Evolutionary conservation across 53 echinoderm and acorn worm species (phyloP), one percentile per base, ranked within the genome.

Genomic region (Antedon mediterranea): DNA sequence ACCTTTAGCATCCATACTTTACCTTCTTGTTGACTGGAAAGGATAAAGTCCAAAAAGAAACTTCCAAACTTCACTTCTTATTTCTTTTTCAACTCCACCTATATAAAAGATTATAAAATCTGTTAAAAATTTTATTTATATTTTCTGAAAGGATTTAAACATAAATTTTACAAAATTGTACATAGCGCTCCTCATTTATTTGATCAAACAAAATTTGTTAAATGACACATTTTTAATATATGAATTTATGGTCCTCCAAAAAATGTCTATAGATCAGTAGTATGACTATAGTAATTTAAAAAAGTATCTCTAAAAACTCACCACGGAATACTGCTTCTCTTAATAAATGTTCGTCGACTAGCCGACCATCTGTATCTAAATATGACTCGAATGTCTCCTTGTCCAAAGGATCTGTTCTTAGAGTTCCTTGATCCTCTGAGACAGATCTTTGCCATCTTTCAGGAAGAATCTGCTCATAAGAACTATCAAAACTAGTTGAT

Each of bases 1-100:
- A n/a, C n/a, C 37, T 37, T 6, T 37, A 6, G 4, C 11, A 6
- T 6, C 37, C 11, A 11, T 37, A 37, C 37, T 37, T 26, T 84
- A 94, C 94, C 94, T 85, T 84, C 85, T 87, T 14, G 97, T 95
- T 81, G 97, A 91, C 72, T 89, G 89, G 80, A 91, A 95, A 76
- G 97, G 89, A 75, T 89, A 95, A 31, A 89, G 86, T 44, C 97
- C 97, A 84, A 87, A 95, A n/a, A 95, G 83, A 43, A 95, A 95
- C 31, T 86, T 86, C 97, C 97, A 95, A 0, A 91, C 97, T 82
- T 95, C 97, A 73, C 74, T 87, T 73, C 97, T 78, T 13, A 95
- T 91, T 72, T 88, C 91, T 32, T 78, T 79, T 34, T 86, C 83
- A 34, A 95, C 81, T 71, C 97, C 97, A 80, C 97, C 97, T 95